A percentile compares a stretch with the other conserved stretches of the same genome.
phyloP scores from a whole-genome alignment of 2,888 invertebrate species.

The Ophonus ardosiacus region DNA sequence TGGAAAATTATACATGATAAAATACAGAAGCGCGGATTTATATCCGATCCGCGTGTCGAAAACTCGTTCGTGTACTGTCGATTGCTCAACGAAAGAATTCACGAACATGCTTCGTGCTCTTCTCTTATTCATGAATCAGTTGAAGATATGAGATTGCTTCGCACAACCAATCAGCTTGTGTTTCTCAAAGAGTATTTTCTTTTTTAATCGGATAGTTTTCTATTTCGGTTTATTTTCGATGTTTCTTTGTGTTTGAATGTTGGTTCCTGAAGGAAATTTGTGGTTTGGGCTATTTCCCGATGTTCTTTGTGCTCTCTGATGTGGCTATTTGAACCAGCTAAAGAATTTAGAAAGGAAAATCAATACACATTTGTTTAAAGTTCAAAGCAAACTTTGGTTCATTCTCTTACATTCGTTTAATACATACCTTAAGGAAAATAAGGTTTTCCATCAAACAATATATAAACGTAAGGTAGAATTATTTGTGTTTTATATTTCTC shows the following conservation, averaged over 20 bases:
- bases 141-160: slow-evolving; percentile 51
- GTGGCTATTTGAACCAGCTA: slow-evolving; percentile 19
- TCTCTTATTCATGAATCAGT: slow-evolving; percentile 57
- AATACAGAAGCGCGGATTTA: slow-evolving; percentile 57
- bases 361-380: slow-evolving; percentile 5
- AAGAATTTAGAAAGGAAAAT: slow-evolving; percentile 21
- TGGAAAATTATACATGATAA: slow-evolving; percentile 59
- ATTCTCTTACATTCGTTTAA: neutral
- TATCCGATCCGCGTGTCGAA: slow-evolving; percentile 48
- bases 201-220: slow-evolving; percentile 43
- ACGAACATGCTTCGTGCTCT: slow-evolving; percentile 16
- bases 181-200: slow-evolving; percentile 42
- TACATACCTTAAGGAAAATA: neutral
- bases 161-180: slow-evolving; percentile 54
- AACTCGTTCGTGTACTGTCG: slow-evolving; percentile 49
- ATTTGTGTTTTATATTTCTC: neutral
- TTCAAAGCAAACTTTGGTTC: neutral
- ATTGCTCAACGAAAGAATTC: slow-evolving; percentile 25
- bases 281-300: slow-evolving; percentile 10
- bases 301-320: slow-evolving; percentile 19
- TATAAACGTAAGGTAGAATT: neutral
- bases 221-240: slow-evolving; percentile 38
- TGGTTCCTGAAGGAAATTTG: neutral
- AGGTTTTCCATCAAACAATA: neutral
- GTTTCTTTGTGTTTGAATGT: slow-evolving; percentile 36